These are phyloP conservation scores for Sinhomidia bicolor DNA, from an alignment of 2,888 invertebrate genomes.

Conservation along the genomic window DNA sequence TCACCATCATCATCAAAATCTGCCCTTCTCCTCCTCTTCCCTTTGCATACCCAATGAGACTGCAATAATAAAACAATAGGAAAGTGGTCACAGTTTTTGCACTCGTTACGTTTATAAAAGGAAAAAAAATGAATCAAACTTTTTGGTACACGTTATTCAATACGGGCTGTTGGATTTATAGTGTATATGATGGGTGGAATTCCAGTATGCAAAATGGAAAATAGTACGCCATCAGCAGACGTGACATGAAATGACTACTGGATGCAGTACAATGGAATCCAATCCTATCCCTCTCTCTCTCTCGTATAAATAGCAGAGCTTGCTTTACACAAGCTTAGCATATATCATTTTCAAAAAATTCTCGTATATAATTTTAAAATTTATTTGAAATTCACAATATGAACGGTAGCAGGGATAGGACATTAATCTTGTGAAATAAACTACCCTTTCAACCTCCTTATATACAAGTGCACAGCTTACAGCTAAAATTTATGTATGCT, in stretches of 20 bases:
- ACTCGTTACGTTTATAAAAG: background rate
- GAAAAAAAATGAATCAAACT: background rate
- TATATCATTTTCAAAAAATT: background rate
- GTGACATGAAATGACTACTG: conserved; percentile 48
- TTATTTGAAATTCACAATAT: background rate
- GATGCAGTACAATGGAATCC: conserved; percentile 11
- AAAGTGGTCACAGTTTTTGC: conserved; percentile 13
- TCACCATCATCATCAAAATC: conserved; percentile 29
- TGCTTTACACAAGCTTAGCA: background rate
- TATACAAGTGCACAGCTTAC: too few relatives aligned
- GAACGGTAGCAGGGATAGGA: background rate
- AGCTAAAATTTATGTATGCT: too few relatives aligned
- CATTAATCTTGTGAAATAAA: conserved; percentile 3
- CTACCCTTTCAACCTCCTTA: background rate
- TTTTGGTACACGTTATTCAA: background rate
- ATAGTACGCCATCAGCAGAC: conserved; percentile 5
- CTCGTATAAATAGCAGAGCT: background rate
- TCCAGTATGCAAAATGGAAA: conserved; percentile 25
- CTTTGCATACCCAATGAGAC: conserved; percentile 54
- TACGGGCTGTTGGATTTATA: background rate
- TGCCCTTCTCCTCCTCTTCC: conserved; percentile 49
- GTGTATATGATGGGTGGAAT: background rate
- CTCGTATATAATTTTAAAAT: conserved; percentile 6
- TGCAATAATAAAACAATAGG: background rate
- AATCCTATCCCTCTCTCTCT: too few relatives aligned